Base-by-base conservation (phyloP, 2,113 vertebrate genomes). In the Neofelis nebulosa region DNA sequence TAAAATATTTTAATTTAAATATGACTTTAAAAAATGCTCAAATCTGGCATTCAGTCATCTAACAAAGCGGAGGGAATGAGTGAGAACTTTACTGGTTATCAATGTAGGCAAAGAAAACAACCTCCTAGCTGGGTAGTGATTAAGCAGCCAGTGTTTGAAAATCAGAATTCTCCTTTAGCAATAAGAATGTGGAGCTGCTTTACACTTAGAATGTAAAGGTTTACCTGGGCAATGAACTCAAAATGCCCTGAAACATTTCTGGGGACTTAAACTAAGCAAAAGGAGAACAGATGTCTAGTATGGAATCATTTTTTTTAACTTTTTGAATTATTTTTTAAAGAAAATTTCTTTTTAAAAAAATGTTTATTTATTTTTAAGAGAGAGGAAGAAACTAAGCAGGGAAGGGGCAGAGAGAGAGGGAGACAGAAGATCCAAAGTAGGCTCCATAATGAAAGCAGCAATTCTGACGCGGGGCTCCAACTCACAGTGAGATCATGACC, bases 1-100 rank as follows among this genome's bases (percentile, higher is more conserved):
- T 52, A 82, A 96, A 78, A 21, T 52, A 61, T 38, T 81, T 91
- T 76, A 71, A 12, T 68, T 92, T 88, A 91, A 88, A 69, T 19
- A 50, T 81, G 36, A 63, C 66, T 79, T 80, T 78, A 45, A 78
- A 36, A 61, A 41, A 23, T 89, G 57, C 68, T 95, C 33, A 9
- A 41, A n/a, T 19, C 55, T 88, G 68, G 55, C 63, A 63, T 57
- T 86, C 19, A 76, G 68, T 31, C 5, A 27, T 31, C 36, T 13
- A 27, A 66, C 31, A 71, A 85, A 90, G 68, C 29, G 45, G 52
- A 83, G 57, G 41, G 12, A 41, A 55, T 2, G 5, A 4, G 25
- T 0, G n/a, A 27, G 48, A 33, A 33, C 33, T 38, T 61, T 14
- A 21, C 1, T 41, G 71, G 38, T 29, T 15, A 2, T 6, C 9